Base-by-base conservation (phyloP, 2,797 vertebrate genomes). In the Taeniopygia guttata region DNA sequence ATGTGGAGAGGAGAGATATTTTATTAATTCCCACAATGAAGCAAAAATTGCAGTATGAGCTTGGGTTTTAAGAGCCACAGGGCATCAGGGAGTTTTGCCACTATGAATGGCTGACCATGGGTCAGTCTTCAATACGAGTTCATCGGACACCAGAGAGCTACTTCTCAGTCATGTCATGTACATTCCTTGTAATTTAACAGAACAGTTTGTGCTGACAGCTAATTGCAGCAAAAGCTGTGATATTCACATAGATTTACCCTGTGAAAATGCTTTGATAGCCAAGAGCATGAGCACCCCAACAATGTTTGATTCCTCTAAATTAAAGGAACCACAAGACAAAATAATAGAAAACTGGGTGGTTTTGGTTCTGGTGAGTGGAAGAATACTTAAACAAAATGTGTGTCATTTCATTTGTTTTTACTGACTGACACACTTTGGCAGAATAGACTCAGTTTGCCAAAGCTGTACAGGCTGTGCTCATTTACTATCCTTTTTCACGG, bases 211-310 rank as follows among this genome's bases (percentile, higher is more conserved):
- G 21, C 36, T 75, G 67, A 25, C 34, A 73, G 38, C 40, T 83
- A 4, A 27, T 77, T 56, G 42, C 52, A 70, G 60, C 52, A 70
- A 69, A 73, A 85, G 15, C 52, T 38, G 38, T 32, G 16, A 34
- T 85, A 52, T 59, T 83, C 45, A 26, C 73, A 4, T 34, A 23
- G 11, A 10, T 12, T 70, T 67, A 29, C 7, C 25, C 9, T 25
- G 11, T 10, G 29, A 48, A 34, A 45, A 27, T 59, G 45, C 42
- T 63, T 51, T 40, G 42, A 13, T 42, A 56, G 56, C 45, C 52
- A 62, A 25, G 29, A 22, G 36, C 0, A 0, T 48, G 36, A 80
- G 38, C n/a, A 48, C 15, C 20, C 26, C 13, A 7, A 0, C 4
- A 58, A n/a, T 5, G n/a, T 87, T 72, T 60, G 14, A 62, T 79